phyloP scores from a whole-genome alignment of 2,888 invertebrate genomes.

The Drosophila paracracens region DNA sequence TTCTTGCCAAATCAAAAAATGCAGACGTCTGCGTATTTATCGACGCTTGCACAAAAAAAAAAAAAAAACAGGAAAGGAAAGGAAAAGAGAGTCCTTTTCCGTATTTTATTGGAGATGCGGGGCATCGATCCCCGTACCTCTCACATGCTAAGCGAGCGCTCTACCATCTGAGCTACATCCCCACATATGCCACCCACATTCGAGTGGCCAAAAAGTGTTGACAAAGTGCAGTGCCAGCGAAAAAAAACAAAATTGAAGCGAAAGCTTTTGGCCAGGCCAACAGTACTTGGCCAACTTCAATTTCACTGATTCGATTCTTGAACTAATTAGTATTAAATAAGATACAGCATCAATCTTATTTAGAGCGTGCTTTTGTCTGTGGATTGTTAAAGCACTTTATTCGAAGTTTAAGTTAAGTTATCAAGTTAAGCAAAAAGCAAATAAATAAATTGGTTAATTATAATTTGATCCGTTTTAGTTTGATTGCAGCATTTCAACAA shows the following conservation, averaged over 20 bases:
- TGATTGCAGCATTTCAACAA: not conserved
- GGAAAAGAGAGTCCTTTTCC: conserved; percentile 5
- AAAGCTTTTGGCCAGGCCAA: conserved; percentile 28
- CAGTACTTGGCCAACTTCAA: conserved; percentile 11
- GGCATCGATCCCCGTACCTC: conserved; percentile 86
- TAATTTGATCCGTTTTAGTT: not conserved
- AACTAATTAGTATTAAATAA: not conserved
- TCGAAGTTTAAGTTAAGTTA: not conserved
- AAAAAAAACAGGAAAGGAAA: conserved; percentile 16
- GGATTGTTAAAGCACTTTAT: too few relatives aligned
- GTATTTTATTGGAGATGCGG: conserved; percentile 83
- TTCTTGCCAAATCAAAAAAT: conserved; percentile 58
- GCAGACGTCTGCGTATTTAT: conserved; percentile 82
- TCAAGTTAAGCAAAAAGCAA: not conserved
- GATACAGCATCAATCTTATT: too few relatives aligned
- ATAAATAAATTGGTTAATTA: not conserved
- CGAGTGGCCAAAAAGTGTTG: conserved; percentile 42
- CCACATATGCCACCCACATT: conserved; percentile 57
- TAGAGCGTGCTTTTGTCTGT: not conserved
- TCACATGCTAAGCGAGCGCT: conserved; percentile 86
- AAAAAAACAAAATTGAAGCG: conserved; percentile 46
- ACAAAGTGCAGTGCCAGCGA: conserved; percentile 55
- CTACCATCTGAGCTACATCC: conserved; percentile 86
- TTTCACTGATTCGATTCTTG: not conserved
- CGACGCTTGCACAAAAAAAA: conserved; percentile 36